Base-by-base conservation (phyloP, 2,113 vertebrate genomes). In the Macrotus californicus region DNA sequence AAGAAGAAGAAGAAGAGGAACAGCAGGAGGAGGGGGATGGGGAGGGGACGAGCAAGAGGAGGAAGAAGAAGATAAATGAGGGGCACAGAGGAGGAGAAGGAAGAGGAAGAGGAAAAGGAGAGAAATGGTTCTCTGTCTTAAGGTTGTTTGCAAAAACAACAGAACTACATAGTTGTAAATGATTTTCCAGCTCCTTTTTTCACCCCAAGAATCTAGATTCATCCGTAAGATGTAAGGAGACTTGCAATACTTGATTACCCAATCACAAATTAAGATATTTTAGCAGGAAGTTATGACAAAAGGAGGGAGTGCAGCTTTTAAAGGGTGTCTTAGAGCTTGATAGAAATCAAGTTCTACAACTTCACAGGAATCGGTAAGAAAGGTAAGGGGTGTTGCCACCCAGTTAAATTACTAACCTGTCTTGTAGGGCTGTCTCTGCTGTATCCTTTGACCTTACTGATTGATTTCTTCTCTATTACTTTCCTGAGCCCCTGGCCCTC, bases 11-110 rank as follows among this genome's bases (percentile, higher is more conserved):
- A 22, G 19, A 31, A 10, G 43, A 21, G 8, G 11, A 7, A 16
- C 16, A 19, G 41, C 0, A 6, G 1, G 1, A 19, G 11, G 3
- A 26, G 12, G 6, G 11, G 19, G 4, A 5, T 24, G 9, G 8
- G 39, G 8, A 10, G 12, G 10, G 36, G 21, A n/a, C 21, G 43
- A 3, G n/a, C 36, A 31, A 43, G 66, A n/a, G 69, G 29, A 76
- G 56, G 6, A 26, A 56, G 34, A 36, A 4, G 34, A 19, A 24
- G 21, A 31, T 36, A 39, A 21, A 22, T 24, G 16, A n/a, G 41
- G 41, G 15, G 54, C 46, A 11, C 29, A 41, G 3, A 21, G 26
- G 5, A 26, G 19, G 4, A 24, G 29, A 4, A 5, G 8, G 29
- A 21, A 9, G 12, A 15, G 36, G 29, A n/a, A 31, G 43, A 3